Percentiles rank a stretch among this genome's conserved stretches.
Conservation (phyloP, 2,113 vertebrate genomes). For the Macrotis lagotis region DNA sequence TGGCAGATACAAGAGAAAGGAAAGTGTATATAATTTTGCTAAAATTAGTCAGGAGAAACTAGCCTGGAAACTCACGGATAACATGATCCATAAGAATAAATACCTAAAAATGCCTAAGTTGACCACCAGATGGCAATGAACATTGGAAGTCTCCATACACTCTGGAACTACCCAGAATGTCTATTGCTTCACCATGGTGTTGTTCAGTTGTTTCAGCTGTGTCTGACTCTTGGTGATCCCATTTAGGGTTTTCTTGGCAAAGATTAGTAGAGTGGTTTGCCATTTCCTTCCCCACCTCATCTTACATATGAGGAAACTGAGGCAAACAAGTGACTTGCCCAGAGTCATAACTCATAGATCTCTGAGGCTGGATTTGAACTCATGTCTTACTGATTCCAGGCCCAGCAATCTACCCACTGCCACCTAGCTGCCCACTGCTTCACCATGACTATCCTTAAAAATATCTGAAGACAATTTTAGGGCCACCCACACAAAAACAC, state of each 20-base stretch:
- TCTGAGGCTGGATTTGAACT: neutral
- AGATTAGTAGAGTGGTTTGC: no score
- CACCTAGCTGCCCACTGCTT: neutral
- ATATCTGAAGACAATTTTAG: neutral
- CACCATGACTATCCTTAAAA: neutral
- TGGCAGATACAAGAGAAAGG: neutral
- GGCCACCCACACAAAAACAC: neutral
- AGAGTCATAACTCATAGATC: neutral
- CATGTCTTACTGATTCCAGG: neutral
- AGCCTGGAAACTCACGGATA: neutral
- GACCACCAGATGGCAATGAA: conserved; percentile 30
- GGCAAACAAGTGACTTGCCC: no score
- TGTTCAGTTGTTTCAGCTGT: neutral
- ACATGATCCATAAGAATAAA: neutral
- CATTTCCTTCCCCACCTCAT: no score
- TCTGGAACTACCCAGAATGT: conserved; percentile 21
- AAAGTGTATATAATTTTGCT: neutral
- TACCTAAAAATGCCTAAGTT: conserved; percentile 14
- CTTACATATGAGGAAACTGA: neutral
- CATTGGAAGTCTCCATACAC: neutral
- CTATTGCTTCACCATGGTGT: neutral
- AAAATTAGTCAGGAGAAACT: neutral
- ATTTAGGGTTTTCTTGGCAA: neutral
- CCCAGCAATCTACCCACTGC: neutral
- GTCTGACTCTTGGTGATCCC: neutral